Evolutionary conservation across 2,888 invertebrate species (phyloP).

Genomic region (Lordiphosa andalusiaca): DNA sequence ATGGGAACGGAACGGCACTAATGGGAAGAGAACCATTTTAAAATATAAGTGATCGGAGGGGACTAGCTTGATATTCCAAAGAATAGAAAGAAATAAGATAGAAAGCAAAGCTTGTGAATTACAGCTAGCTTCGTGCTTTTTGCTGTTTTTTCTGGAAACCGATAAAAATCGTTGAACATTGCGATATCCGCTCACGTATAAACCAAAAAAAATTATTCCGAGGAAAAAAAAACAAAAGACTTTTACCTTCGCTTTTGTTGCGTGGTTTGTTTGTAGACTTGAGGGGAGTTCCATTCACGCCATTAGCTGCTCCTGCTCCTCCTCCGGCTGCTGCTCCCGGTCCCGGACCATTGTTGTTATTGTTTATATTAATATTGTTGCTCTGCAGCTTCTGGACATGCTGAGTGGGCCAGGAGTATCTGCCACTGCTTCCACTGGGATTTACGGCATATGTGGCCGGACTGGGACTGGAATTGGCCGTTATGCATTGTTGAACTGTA

Average conservation of each 20-base stretch:
- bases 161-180: too few species aligned
- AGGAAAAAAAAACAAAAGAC: too few species aligned
- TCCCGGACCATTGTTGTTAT: constrained; percentile 3
- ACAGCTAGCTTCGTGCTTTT: too few species aligned
- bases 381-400: constrained; percentile 11
- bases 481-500: constrained; percentile 7
- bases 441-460: constrained; percentile 37
- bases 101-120: too few species aligned
- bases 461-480: constrained; percentile 37
- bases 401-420: constrained; percentile 36
- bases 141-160: too few species aligned
- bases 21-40: too few species aligned
- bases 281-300: constrained; percentile 2
- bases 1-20: too few species aligned
- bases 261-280: constrained; percentile 51
- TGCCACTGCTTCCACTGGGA: constrained; percentile 27
- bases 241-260: constrained; percentile 69
- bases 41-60: too few species aligned
- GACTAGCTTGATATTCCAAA: too few species aligned
- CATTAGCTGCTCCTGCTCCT: not conserved
- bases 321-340: not conserved
- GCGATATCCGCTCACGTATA: too few species aligned
- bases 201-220: too few species aligned
- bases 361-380: constrained; percentile 11
- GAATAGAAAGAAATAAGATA: too few species aligned